These are phyloP conservation scores for Gorsachius goisagi DNA, from an alignment of 2,113 vertebrate genomes.

Conservation along the genomic window DNA sequence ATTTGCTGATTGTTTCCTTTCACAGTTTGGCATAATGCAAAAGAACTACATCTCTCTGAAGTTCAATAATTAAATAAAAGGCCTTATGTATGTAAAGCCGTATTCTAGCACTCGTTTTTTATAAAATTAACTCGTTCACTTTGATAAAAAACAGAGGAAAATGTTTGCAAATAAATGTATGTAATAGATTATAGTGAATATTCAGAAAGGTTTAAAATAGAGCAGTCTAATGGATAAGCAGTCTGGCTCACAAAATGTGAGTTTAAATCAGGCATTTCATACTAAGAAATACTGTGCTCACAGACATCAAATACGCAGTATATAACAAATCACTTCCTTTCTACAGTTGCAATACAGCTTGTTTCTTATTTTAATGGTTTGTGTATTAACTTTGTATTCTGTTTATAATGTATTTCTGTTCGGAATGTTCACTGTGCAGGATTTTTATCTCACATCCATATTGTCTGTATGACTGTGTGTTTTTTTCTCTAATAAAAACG, in stretches of 20 bases:
- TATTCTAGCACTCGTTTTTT: neutral
- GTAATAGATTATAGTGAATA: neutral
- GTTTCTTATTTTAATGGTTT: neutral
- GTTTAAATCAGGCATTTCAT: neutral
- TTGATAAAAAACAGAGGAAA: neutral
- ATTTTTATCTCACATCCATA: neutral
- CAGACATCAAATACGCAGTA: neutral
- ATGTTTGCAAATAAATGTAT: neutral
- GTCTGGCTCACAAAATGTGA: neutral
- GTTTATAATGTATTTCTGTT: neutral
- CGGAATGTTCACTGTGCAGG: neutral
- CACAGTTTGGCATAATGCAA: neutral
- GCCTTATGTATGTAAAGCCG: neutral
- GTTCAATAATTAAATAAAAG: neutral
- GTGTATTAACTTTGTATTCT: neutral
- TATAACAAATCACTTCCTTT: neutral
- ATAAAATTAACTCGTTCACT: neutral
- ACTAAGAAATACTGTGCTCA: neutral
- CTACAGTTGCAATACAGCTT: neutral
- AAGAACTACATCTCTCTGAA: neutral
- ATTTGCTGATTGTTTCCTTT: slow-evolving; percentile 26
- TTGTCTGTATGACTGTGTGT: neutral
- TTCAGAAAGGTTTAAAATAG: neutral
- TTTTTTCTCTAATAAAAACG: neutral
- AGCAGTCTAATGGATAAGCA: neutral